These are phyloP conservation scores for Campoplex nolae DNA, from an alignment of 2,888 invertebrate genomes.

Conservation along the genomic window DNA sequence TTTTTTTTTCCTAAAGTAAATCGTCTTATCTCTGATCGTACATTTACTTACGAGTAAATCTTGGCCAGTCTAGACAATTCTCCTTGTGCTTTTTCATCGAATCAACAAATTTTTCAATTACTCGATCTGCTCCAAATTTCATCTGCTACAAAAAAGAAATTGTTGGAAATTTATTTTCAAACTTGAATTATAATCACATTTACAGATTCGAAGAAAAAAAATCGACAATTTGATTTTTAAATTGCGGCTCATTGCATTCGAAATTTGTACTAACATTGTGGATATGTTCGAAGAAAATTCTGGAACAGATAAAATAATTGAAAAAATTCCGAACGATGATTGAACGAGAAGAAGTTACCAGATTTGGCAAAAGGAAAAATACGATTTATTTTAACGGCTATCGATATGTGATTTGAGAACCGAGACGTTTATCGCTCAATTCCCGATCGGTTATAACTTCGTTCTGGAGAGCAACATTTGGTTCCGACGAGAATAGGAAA, in stretches of 20 bases:
- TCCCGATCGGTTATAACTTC: conserved; percentile 17
- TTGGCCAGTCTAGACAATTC: background rate
- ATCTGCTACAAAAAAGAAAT: background rate
- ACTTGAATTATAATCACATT: background rate
- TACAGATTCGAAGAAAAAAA: background rate
- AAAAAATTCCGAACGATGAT: background rate
- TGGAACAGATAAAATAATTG: background rate
- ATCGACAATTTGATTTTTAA: background rate
- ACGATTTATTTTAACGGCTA: background rate
- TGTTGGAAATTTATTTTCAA: background rate
- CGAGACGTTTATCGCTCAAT: conserved; percentile 9
- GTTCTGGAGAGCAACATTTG: conserved; percentile 13
- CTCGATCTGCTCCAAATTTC: background rate
- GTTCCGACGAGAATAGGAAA: conserved; percentile 5
- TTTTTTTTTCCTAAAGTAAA: background rate
- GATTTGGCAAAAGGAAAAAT: background rate
- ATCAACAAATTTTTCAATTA: background rate
- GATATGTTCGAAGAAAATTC: no score
- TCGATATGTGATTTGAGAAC: conserved; percentile 8
- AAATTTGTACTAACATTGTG: no score
- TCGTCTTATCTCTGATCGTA: background rate
- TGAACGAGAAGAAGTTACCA: background rate
- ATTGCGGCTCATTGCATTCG: background rate
- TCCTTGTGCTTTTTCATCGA: background rate
- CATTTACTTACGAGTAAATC: background rate